A percentile compares a stretch with the other conserved stretches of the same genome.
phyloP scores from a whole-genome alignment of 1,140 invertebrate genomes.

The Platorchestia sp. region DNA sequence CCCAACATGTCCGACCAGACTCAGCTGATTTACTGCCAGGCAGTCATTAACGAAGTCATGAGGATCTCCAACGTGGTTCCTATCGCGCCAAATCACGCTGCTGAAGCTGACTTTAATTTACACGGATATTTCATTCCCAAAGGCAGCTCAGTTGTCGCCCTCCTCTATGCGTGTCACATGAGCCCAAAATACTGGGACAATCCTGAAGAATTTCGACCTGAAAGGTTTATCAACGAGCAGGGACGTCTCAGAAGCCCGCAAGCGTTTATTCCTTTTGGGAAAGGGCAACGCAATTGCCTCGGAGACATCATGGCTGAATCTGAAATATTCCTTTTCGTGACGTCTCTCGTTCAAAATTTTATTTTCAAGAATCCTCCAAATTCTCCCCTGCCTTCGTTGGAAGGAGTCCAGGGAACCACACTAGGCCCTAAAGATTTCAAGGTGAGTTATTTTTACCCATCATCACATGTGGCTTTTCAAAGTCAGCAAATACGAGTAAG shows the following conservation, averaged over 20 bases:
- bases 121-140: conserved; percentile 68
- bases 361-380: conserved; percentile 73
- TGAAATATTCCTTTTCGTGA: conserved; percentile 92
- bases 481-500: too few species aligned
- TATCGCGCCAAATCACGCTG: conserved; percentile 39
- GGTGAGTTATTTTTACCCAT: not conserved
- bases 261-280: conserved; percentile 71
- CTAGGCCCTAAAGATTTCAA: conserved; percentile 13
- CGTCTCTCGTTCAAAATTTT: conserved; percentile 86
- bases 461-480: too few species aligned
- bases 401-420: conserved; percentile 23
- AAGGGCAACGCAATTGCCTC: conserved; percentile 92
- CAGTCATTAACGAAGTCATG: conserved; percentile 42
- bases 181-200: conserved; percentile 74
- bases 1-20: conserved; percentile 38
- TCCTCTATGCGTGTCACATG: conserved; percentile 79
- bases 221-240: conserved; percentile 70
- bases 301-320: conserved; percentile 89
- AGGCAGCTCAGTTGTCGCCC: conserved; percentile 78
- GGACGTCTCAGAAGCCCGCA: conserved; percentile 67
- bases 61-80: conserved; percentile 7
- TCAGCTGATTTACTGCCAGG: conserved; percentile 3
- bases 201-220: conserved; percentile 70
- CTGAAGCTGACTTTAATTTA: conserved; percentile 36
- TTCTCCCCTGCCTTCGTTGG: conserved; percentile 12